Base-by-base conservation (phyloP, 2,797 vertebrate genomes). In the Sebastes vulpes region DNA sequence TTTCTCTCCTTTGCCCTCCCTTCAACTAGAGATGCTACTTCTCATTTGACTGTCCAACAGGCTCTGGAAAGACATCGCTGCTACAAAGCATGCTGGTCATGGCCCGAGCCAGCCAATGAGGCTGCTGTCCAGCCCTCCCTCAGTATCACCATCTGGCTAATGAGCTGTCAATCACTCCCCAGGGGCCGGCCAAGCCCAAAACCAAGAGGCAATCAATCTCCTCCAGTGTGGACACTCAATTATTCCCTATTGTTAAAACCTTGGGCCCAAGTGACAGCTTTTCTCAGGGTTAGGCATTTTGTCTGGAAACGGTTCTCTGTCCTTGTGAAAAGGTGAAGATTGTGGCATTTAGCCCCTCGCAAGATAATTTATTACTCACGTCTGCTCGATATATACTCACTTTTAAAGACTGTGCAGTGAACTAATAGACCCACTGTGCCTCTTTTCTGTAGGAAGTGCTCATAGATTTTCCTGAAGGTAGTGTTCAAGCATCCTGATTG, bases 71-170 rank as follows among this genome's bases (percentile, higher is more conserved):
- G 72, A 64, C 83, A 82, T 76, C 61, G 12, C 65, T 50, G 54
- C 74, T 64, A 67, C 84, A 88, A 86, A 85, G 77, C 87, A 69
- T 71, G 82, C 83, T 75, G 83, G 79, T 89, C 68, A 54, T 31
- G 57, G 87, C 79, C 77, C 23, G 63, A 89, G 82, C 77, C 80
- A 77, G 79, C 86, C 77, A 92, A 73, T 82, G 60, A 78, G 65
- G 73, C 73, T 71, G 59, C 72, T 79, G 61, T 89, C 87, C 82
- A 83, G 78, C 85, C 88, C 80, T 82, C 86, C 83, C 79, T 81
- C 81, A 87, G 88, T 72, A 81, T 68, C 65, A 78, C 95, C 94
- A 95, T 95, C 94, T 96, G 94, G 86, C 92, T 94, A 95, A 96
- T 95, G 94, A 93, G 78, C 86, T 94, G 93, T 94, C 95, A 88